Conservation (phyloP, 2,113 vertebrate species). For the Panthera uncia region DNA sequence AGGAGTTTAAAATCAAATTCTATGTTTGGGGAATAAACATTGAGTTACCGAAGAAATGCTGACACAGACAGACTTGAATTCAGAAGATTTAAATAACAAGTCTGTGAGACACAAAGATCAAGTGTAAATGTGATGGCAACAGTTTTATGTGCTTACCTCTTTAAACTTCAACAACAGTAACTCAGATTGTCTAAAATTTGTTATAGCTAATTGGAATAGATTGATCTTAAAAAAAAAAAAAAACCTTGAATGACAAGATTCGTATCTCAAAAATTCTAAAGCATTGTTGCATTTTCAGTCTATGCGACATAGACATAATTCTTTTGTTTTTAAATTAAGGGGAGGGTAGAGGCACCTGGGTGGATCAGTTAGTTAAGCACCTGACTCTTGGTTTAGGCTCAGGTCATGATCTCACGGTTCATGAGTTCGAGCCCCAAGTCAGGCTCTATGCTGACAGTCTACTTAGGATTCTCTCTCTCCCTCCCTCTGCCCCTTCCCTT, state of each 20-base stretch:
- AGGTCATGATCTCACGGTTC: no score
- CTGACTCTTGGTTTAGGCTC: no score
- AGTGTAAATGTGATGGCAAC: background rate
- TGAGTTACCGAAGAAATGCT: background rate
- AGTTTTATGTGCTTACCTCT: background rate
- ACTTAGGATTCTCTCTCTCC: no score
- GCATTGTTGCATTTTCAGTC: background rate
- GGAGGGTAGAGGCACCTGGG: background rate
- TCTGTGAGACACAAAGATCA: background rate
- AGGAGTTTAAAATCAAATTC: constrained; percentile 20
- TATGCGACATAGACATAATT: background rate
- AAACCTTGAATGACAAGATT: constrained; percentile 3
- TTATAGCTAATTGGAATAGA: background rate
- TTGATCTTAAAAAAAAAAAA: background rate
- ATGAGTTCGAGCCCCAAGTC: no score
- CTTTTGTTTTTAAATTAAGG: constrained; percentile 48
- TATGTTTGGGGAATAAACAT: background rate
- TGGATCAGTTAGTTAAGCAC: no score
- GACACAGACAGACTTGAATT: background rate
- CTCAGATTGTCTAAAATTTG: background rate
- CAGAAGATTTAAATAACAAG: background rate
- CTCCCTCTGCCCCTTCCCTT: no score
- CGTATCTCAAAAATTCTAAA: background rate
- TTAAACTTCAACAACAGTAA: background rate
- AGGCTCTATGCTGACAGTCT: no score